Conservation (phyloP, 2,797 vertebrate species). For the Tragelaphus eurycerus region DNA sequence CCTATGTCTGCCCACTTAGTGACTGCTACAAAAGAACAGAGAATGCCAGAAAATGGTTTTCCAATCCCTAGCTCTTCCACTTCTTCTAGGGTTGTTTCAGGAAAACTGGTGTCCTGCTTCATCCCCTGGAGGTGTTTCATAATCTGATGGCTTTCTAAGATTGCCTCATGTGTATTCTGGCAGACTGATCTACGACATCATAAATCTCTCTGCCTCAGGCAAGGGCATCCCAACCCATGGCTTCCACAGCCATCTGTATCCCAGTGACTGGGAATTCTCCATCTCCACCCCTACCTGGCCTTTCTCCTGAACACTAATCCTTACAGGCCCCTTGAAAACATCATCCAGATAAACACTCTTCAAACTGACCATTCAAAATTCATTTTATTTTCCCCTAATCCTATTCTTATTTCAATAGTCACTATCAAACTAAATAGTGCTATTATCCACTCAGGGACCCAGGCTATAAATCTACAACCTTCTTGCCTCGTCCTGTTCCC, state of each 20-base stretch:
- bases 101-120: neutral
- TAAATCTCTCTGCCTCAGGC: neutral
- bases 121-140: neutral
- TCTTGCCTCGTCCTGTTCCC: neutral
- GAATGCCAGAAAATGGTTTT: neutral
- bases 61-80: neutral
- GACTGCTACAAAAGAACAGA: neutral
- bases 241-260: neutral
- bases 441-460: neutral
- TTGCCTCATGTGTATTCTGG: neutral
- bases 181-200: neutral
- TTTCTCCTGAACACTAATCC: neutral
- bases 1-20: neutral
- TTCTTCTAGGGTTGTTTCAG: neutral
- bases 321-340: neutral
- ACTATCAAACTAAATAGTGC: neutral
- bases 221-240: neutral
- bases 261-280: neutral
- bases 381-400: neutral
- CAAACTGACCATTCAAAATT: neutral
- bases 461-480: neutral
- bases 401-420: neutral
- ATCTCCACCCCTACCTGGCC: neutral
- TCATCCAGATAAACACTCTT: neutral
- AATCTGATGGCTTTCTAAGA: neutral